Evolutionary conservation across 2,113 vertebrate species (phyloP).

Genomic region (Phrynosoma platyrhinos): DNA sequence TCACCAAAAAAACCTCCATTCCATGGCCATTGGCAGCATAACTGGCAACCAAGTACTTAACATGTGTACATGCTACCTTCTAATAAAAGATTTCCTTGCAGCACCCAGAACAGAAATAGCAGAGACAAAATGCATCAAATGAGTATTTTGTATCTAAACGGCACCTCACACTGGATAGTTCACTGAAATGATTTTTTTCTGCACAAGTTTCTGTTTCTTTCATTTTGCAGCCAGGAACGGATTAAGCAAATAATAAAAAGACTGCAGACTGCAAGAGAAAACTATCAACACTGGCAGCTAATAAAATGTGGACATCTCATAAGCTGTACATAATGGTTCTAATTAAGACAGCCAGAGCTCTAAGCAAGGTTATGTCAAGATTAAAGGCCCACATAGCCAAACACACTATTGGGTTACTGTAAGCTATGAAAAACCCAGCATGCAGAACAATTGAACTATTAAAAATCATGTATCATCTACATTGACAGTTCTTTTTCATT

Average conservation of each 20-base stretch:
- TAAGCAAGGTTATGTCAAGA: background rate
- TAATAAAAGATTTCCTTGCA: no score
- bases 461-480: background rate
- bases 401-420: background rate
- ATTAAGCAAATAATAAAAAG: background rate
- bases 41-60: no score
- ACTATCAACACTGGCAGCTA: background rate
- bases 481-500: background rate
- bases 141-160: no score
- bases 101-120: no score
- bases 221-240: background rate
- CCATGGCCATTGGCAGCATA: no score
- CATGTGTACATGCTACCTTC: no score
- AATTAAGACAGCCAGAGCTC: constrained; percentile 2
- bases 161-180: background rate
- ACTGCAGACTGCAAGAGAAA: background rate
- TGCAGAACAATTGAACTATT: background rate
- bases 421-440: background rate
- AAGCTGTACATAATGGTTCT: background rate
- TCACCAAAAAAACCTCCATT: no score
- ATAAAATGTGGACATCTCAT: background rate
- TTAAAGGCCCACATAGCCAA: background rate
- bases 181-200: background rate
- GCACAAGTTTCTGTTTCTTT: background rate
- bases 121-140: no score